phyloP scores from a whole-genome alignment of 2,113 vertebrate species.

The Myiagra hebetior region DNA sequence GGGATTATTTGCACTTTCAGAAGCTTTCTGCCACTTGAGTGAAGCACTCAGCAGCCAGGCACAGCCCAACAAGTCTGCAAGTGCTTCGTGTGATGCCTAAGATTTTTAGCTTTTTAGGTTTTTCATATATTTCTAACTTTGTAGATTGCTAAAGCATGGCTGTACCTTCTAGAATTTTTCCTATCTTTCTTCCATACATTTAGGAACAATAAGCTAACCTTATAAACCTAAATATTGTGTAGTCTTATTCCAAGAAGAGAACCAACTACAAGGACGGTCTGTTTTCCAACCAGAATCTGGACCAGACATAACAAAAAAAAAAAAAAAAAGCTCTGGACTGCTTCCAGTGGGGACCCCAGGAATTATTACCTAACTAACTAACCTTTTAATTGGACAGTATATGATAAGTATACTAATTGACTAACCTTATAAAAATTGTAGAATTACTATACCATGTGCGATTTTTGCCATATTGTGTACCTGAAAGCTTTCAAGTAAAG shows the following conservation, averaged over 20 bases:
- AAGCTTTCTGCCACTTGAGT: background rate
- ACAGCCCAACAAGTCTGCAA: background rate
- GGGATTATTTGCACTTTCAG: background rate
- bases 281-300: background rate
- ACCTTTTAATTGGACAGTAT: background rate
- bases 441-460: rapidly evolving
- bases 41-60: background rate
- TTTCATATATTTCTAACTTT: background rate
- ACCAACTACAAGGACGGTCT: background rate
- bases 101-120: background rate
- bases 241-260: background rate
- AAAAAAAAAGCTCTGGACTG: background rate
- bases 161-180: background rate
- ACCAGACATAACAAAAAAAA: background rate
- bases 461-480: background rate
- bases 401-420: background rate
- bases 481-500: background rate
- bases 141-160: background rate
- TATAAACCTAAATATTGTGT: background rate
- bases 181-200: background rate
- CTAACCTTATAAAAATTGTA: background rate
- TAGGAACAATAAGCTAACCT: background rate
- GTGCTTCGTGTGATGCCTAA: background rate
- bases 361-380: background rate
- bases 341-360: background rate